phyloP scores from a whole-genome alignment of 2,797 vertebrate genomes.

The Periparus ater region DNA sequence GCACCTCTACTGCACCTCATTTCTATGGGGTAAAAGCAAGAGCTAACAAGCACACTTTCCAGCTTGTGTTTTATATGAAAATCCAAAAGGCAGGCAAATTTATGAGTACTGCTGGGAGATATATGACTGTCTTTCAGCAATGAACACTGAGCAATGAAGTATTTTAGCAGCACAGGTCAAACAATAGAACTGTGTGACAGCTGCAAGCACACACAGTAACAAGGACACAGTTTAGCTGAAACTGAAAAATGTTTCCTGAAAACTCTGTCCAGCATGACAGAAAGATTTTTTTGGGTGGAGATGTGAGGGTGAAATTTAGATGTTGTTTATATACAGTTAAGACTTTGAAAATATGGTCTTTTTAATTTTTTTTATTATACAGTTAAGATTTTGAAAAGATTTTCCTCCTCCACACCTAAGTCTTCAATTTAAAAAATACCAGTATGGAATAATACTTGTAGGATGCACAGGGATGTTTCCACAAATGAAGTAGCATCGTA shows the following conservation, averaged over 20 bases:
- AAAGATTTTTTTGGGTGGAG: not conserved
- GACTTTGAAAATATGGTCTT: not conserved
- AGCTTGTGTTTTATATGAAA: not conserved
- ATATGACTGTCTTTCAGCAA: not conserved
- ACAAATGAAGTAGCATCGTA: not conserved
- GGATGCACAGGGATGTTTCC: not conserved
- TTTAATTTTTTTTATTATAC: not conserved
- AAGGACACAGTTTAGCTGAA: not conserved
- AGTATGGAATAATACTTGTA: not conserved
- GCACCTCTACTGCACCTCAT: not conserved
- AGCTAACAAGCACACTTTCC: not conserved
- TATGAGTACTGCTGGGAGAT: not conserved
- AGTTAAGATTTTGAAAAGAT: not conserved
- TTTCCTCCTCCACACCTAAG: not conserved
- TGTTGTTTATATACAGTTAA: not conserved
- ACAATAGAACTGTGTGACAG: not conserved
- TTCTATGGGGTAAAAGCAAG: not conserved
- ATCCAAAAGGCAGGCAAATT: not conserved
- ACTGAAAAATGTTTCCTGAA: not conserved
- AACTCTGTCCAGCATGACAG: not conserved
- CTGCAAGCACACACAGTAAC: not conserved
- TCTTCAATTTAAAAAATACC: not conserved
- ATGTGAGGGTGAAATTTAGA: not conserved
- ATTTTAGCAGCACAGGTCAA: conserved; percentile 29
- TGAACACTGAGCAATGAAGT: not conserved